Evolutionary conservation across 2,797 vertebrate species (phyloP).

Genomic region (Pteropus rufus): DNA sequence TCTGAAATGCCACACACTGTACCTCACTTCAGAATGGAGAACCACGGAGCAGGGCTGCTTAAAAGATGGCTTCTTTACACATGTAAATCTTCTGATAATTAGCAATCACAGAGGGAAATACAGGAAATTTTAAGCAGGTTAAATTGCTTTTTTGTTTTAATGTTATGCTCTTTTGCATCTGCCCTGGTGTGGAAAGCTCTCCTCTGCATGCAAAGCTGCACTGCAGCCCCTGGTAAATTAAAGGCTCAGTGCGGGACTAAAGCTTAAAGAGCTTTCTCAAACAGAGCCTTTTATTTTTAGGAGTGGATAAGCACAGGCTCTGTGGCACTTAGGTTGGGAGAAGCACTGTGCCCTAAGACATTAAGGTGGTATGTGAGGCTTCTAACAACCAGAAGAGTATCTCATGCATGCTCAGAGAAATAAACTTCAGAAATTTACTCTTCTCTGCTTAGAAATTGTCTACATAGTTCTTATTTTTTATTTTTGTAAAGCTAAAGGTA

Average conservation of each 20-base stretch:
- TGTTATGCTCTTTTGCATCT: conserved; percentile 23
- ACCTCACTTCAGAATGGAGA: neutral
- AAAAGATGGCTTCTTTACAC: neutral
- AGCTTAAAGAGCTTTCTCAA: neutral
- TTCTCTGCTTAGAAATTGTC: neutral
- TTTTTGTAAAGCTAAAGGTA: neutral
- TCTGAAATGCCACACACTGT: neutral
- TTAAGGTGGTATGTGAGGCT: neutral
- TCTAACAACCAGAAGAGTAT: neutral
- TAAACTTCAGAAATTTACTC: neutral
- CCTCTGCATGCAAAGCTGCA: neutral
- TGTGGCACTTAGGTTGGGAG: neutral
- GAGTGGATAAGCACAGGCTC: neutral
- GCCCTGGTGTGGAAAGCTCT: neutral
- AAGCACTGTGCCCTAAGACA: neutral
- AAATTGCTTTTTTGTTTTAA: conserved; percentile 49
- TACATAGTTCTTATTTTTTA: neutral
- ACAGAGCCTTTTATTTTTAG: neutral
- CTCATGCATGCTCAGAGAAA: neutral
- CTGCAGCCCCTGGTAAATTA: neutral
- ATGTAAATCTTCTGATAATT: conserved; percentile 27
- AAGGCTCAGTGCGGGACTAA: neutral
- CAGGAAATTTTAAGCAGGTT: conserved; percentile 3
- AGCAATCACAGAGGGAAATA: neutral
- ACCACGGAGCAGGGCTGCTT: neutral